Base-by-base conservation (phyloP, 2,888 invertebrate genomes). In the Caenorhabditis angaria region DNA sequence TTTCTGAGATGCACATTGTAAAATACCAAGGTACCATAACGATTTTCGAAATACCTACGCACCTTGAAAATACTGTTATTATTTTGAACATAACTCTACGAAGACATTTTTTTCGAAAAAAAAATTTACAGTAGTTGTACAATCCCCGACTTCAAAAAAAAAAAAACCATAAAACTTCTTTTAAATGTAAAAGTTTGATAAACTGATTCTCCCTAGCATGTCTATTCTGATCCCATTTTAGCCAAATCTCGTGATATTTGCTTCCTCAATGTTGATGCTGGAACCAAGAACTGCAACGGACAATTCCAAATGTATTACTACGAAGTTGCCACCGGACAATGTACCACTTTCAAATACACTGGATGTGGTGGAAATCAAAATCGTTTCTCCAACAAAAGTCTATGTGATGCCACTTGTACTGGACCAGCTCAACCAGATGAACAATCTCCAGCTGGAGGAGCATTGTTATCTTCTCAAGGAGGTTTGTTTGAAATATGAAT, bases 321-420 rank as follows among this genome's bases (percentile, higher is more conserved):
- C 68, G 85, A 85, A 66, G 77, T 82, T 47, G 84, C 83, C 18
- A 81, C 81, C 47, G 86, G 85, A 22, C 65, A 72, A 47, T 86
- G 86, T 75, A 78, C 78, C 57, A 57, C 68, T n/a, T 86, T 86
- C 82, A 77, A 83, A 71, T 86, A 85, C 73, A 73, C 79, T 47
- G 86, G 86, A 61, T 86, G 86, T 69, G 86, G 86, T 29, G 86
- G 86, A 61, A 86, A 86, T 67, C 70, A 65, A 50, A 86, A 86
- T 70, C 60, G 85, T 47, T 83, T 83, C 76, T 59, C 77, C 57
- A 76, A 70, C 65, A 80, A 80, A 73, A 80, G 77, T 50, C 76
- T 77, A 59, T 84, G 84, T 72, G 82, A 83, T 51, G 65, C 62
- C 24, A 75, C 83, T 32, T 83, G 84, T 61, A 65, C 80, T 48